Conservation (phyloP, 2,888 invertebrate genomes). For the Tryphoninae sp. region DNA sequence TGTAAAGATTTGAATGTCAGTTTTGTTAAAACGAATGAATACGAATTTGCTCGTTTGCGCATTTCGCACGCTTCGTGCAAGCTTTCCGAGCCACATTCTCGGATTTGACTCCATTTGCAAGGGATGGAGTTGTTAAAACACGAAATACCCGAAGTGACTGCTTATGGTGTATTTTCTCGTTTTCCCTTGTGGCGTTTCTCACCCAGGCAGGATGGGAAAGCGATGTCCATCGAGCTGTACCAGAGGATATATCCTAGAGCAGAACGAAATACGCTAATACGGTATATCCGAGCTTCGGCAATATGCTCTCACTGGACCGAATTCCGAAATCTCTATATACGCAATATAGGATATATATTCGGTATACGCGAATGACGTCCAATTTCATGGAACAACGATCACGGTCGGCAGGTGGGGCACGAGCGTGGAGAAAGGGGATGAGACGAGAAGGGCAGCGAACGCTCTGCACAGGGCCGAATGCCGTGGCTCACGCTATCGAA, state of each 20-base stretch:
- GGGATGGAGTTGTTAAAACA: slow-evolving; percentile 26
- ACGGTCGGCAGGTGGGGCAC: slow-evolving; percentile 60
- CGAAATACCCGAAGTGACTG: slow-evolving; percentile 32
- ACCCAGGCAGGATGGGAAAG: neutral
- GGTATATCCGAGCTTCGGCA: slow-evolving; percentile 37
- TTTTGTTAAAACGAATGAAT: too few relatives aligned
- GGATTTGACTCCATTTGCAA: neutral
- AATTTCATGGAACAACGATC: slow-evolving; percentile 76
- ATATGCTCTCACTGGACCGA: slow-evolving; percentile 54
- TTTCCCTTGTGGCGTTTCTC: slow-evolving; percentile 28
- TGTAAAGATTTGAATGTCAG: too few relatives aligned
- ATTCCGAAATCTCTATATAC: slow-evolving; percentile 65
- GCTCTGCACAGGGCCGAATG: slow-evolving; percentile 50
- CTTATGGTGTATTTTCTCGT: slow-evolving; percentile 46
- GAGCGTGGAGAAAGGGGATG: slow-evolving; percentile 17
- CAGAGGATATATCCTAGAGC: slow-evolving; percentile 42
- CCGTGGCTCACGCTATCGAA: slow-evolving; percentile 61
- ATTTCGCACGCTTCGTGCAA: too few relatives aligned
- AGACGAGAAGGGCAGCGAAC: slow-evolving; percentile 59
- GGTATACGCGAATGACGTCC: slow-evolving; percentile 74
- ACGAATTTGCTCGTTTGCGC: too few relatives aligned
- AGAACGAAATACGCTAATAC: slow-evolving; percentile 61
- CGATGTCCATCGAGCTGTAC: slow-evolving; percentile 44
- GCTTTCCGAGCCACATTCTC: too few relatives aligned
- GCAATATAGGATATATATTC: slow-evolving; percentile 67